phyloP scores from a whole-genome alignment of 2,797 vertebrate species.

The Orestias chungarensis region DNA sequence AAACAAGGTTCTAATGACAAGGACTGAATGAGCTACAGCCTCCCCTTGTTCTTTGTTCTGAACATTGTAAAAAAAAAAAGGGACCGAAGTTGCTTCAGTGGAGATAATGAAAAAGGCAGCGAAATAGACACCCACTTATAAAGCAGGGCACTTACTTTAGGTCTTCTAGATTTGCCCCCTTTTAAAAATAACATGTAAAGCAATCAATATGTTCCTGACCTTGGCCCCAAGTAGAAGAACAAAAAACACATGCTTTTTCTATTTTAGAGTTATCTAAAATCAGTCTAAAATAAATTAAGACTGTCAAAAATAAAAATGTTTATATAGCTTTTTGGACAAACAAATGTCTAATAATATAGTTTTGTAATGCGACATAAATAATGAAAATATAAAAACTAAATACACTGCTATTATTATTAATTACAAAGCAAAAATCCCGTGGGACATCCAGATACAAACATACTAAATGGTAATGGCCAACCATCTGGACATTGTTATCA shows the following conservation, averaged over 20 bases:
- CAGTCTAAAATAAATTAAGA: neutral
- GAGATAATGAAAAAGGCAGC: neutral
- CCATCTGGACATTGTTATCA: too few species aligned
- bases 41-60: slow-evolving; percentile 18
- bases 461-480: too few species aligned
- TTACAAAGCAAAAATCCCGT: too few species aligned
- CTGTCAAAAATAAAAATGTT: too few species aligned
- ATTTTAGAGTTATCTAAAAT: neutral
- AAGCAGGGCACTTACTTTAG: neutral
- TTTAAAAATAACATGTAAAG: slow-evolving; percentile 3
- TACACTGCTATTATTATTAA: too few species aligned
- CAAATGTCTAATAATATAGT: too few species aligned
- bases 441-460: too few species aligned
- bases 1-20: slow-evolving; percentile 54
- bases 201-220: neutral
- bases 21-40: slow-evolving; percentile 37
- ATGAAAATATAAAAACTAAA: too few species aligned
- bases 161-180: slow-evolving; percentile 15
- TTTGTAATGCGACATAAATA: too few species aligned
- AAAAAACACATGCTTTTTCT: neutral
- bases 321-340: too few species aligned
- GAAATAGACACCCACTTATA: slow-evolving; percentile 1
- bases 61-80: neutral
- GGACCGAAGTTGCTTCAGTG: neutral
- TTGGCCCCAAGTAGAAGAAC: neutral